phyloP scores from a whole-genome alignment of 2,113 vertebrate species.

The Acrocephalus arundinaceus region DNA sequence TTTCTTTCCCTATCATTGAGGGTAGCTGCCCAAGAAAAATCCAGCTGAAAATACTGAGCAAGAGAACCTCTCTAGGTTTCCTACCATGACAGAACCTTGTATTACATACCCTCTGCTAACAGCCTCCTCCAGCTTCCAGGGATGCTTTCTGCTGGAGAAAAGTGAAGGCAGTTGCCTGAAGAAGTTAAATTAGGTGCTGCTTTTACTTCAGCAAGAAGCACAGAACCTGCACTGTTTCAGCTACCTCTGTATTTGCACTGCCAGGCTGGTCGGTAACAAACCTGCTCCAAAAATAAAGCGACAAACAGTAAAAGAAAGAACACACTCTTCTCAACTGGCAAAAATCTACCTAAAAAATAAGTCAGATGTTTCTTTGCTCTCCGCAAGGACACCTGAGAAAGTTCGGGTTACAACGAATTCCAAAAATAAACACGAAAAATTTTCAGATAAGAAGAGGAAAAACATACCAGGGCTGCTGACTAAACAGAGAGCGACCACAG shows the following conservation, averaged over 20 bases:
- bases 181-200: not conserved
- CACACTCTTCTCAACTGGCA: constrained; percentile 14
- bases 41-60: not conserved
- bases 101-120: not conserved
- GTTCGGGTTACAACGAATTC: not conserved
- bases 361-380: not conserved
- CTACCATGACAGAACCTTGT: fast-evolving
- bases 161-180: not conserved
- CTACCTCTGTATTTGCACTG: constrained; percentile 41
- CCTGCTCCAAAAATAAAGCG: constrained; percentile 66
- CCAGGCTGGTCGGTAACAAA: constrained; percentile 6
- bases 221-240: constrained; percentile 29
- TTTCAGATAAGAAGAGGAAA: constrained; percentile 24
- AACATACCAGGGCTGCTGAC: not conserved
- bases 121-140: not conserved
- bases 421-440: not conserved
- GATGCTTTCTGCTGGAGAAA: not conserved
- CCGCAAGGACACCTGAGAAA: not conserved
- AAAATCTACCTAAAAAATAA: not conserved
- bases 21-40: not conserved
- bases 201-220: not conserved
- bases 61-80: not conserved
- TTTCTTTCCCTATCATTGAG: not conserved
- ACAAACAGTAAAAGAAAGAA: constrained; percentile 52
- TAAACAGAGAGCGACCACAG: not conserved